phyloP scores from a whole-genome alignment of 2,797 vertebrate species.

The Pachyuromys duprasi region DNA sequence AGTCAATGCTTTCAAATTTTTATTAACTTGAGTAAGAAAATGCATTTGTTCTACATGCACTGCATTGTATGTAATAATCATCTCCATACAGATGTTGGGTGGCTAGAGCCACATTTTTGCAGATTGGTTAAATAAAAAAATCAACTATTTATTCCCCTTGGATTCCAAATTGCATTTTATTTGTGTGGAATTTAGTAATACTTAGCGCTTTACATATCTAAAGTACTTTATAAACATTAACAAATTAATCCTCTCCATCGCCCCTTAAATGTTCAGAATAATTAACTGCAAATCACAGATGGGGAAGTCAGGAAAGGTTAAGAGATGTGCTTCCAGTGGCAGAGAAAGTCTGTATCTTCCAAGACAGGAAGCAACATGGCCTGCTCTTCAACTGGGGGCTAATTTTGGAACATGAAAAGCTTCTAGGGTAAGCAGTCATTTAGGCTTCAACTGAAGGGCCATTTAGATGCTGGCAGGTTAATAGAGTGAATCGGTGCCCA shows the following conservation, averaged over 20 bases:
- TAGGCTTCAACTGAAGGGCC: conserved; percentile 32
- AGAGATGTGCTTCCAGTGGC: conserved; percentile 48
- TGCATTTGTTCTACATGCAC: conserved; percentile 52
- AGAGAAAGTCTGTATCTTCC: conserved; percentile 38
- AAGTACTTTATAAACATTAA: conserved; percentile 78
- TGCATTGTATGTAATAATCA: conserved; percentile 65
- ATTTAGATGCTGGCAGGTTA: background rate
- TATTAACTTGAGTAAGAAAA: conserved; percentile 63
- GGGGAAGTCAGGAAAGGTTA: conserved; percentile 72
- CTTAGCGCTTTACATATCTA: conserved; percentile 69
- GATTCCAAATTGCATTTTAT: conserved; percentile 73
- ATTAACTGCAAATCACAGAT: conserved; percentile 69
- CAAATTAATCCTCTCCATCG: conserved; percentile 78
- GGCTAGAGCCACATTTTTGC: conserved; percentile 10
- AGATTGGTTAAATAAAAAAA: conserved; percentile 65
- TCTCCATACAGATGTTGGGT: conserved; percentile 55
- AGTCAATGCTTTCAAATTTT: conserved; percentile 65
- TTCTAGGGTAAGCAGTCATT: conserved; percentile 40
- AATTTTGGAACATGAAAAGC: conserved; percentile 54
- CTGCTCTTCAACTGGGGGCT: conserved; percentile 1
- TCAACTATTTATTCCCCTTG: conserved; percentile 74
- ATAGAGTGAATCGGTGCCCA: background rate
- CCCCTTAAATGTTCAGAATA: conserved; percentile 72
- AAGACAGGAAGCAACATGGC: conserved; percentile 39
- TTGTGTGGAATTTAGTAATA: conserved; percentile 73